Base-by-base conservation (phyloP, 1,140 invertebrate species). In the Aethina tumida region DNA sequence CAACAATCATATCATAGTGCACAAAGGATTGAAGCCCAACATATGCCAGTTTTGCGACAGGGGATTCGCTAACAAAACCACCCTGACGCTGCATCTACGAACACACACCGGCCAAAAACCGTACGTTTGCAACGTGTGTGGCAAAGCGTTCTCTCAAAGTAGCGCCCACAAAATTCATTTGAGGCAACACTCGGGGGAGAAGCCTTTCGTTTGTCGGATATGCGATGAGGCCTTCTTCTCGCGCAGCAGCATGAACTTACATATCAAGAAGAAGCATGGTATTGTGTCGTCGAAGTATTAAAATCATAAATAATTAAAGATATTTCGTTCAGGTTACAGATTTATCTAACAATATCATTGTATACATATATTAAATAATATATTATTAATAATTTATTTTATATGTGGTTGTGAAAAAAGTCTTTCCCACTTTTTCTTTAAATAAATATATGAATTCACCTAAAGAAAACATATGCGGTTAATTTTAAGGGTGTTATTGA, bases 91-190 rank as follows among this genome's bases (percentile, higher is more conserved):
- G 15, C 74, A 78, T 53, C 63, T 69, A 44, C 63, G 73, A 14
- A 68, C 71, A 15, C 74, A 77, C 59, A 74, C 70, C 2, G 74
- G 73, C 1, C 69, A 75, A 47, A 70, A 71, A 50, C 75, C 75
- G 14, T 75, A 74, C 53, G 64, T 66, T 25, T 79, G 78, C 55
- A 66, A 67, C 35, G 60, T 70, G 32, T 89, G 84, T 60, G 69
- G 74, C 5, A 75, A 83, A 53, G 66, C 75, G 8, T 89, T 89
- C 62, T 80, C 77, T 0, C 83, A 87, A 59, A 74, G 81, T 5
- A 82, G 80, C 22, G 73, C 71, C 20, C 64, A 84, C n/a, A 73
- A 81, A 36, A 81, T 82, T 14, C 84, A 86, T 60, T 74, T 82
- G 43, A 66, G 81, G 48, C 62, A 78, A 49, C 81, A 85, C 61